A percentile compares a stretch with the other conserved stretches of the same genome.
These are phyloP conservation scores for Leptinotarsa texana DNA, from an alignment of 1,140 invertebrate genomes.

Conservation along the genomic window DNA sequence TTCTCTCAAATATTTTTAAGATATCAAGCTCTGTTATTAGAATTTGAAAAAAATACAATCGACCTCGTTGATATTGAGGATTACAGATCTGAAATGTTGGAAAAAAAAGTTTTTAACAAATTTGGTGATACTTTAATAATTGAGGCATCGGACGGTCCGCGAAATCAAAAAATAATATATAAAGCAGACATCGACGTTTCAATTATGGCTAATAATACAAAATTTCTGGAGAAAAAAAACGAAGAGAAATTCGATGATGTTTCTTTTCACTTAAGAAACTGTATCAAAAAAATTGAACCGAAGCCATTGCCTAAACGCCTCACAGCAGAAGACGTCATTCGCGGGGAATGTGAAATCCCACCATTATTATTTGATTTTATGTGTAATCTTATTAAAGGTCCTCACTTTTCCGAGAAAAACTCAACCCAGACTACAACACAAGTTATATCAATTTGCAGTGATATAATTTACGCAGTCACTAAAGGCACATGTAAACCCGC, in stretches of 20 bases:
- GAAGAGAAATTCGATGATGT: neutral
- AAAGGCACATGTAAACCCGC: constrained; percentile 44
- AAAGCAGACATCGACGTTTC: neutral
- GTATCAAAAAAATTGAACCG: neutral
- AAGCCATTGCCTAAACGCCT: neutral
- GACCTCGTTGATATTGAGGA: constrained; percentile 25
- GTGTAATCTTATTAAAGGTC: constrained; percentile 5
- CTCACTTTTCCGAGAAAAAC: constrained; percentile 3
- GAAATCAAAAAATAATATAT: neutral
- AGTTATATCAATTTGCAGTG: constrained; percentile 48
- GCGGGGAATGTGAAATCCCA: neutral
- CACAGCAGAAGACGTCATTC: neutral
- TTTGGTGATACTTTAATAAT: constrained; percentile 20
- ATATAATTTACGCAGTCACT: constrained; percentile 45
- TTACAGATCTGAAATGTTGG: neutral
- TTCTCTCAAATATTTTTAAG: constrained; percentile 31
- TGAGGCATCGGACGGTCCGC: neutral
- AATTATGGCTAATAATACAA: constrained; percentile 6
- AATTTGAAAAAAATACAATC: constrained; percentile 29
- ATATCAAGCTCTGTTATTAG: constrained; percentile 32
- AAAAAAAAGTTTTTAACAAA: neutral
- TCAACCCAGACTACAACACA: constrained; percentile 13
- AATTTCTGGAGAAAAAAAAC: constrained; percentile 3
- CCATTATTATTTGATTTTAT: constrained; percentile 6
- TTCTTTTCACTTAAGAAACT: constrained; percentile 2